phyloP scores from a whole-genome alignment of 2,113 vertebrate genomes.

The Toxostoma redivivum region DNA sequence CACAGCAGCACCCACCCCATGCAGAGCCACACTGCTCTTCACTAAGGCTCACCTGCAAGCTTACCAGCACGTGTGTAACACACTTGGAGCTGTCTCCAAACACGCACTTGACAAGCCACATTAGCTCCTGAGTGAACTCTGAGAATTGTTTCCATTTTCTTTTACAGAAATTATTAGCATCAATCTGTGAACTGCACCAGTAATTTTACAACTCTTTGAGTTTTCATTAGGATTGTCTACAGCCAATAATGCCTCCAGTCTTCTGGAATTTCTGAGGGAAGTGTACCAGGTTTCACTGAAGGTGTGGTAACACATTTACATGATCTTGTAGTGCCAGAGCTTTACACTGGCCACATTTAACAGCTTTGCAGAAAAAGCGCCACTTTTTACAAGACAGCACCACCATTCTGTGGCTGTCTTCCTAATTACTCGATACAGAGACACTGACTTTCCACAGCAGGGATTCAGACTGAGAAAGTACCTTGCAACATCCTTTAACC shows the following conservation, averaged over 20 bases:
- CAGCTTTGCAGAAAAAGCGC: neutral
- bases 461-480: neutral
- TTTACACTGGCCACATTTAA: neutral
- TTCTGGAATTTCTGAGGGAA: neutral
- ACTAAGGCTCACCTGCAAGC: neutral
- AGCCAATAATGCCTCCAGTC: neutral
- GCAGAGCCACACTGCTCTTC: neutral
- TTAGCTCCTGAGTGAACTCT: neutral
- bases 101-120: neutral
- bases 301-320: accelerated
- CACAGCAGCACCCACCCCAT: neutral
- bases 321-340: neutral
- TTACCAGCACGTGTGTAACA: neutral
- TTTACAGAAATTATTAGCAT: neutral
- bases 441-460: neutral
- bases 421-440: neutral
- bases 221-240: neutral
- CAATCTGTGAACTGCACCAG: neutral
- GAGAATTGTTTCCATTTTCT: neutral
- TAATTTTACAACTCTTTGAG: neutral
- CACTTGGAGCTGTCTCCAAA: neutral
- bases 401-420: neutral
- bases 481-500: neutral
- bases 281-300: neutral
- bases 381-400: neutral